Conservation (phyloP, 1,140 invertebrate genomes). For the Choristoneura fumiferana region DNA sequence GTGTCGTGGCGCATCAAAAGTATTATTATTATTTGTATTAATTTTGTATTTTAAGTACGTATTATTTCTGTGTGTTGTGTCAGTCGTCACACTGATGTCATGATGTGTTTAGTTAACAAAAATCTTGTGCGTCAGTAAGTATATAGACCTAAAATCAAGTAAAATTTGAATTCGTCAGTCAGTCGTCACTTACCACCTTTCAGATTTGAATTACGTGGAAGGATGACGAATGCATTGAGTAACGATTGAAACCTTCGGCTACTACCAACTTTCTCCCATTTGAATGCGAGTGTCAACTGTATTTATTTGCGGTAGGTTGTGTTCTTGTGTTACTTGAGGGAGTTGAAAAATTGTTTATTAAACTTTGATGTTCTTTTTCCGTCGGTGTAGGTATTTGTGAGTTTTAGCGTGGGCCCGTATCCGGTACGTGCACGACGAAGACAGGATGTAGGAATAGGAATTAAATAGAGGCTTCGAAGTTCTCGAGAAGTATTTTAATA, state of each 20-base stretch:
- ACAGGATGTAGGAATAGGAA: conserved; percentile 41
- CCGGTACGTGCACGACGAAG: background rate
- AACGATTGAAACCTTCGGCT: conserved; percentile 65
- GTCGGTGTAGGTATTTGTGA: too few relatives aligned
- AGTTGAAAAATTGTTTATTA: background rate
- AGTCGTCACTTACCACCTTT: background rate
- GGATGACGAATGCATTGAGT: conserved; percentile 64
- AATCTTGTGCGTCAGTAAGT: too few relatives aligned
- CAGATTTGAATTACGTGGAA: conserved; percentile 8
- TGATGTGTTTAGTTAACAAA: too few relatives aligned
- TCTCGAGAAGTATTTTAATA: conserved; percentile 59
- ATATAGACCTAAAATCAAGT: too few relatives aligned
- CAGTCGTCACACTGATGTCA: too few relatives aligned
- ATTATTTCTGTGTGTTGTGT: too few relatives aligned
- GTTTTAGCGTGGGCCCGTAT: too few relatives aligned
- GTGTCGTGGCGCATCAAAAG: too few relatives aligned
- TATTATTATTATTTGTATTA: too few relatives aligned
- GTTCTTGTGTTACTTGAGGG: conserved; percentile 6
- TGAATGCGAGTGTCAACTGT: conserved; percentile 40
- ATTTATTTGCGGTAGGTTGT: conserved; percentile 21
- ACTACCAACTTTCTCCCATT: conserved; percentile 67
- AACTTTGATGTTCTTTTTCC: background rate
- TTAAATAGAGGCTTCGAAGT: conserved; percentile 47
- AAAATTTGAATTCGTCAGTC: too few relatives aligned
- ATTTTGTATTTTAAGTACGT: too few relatives aligned